Conservation (phyloP, 2,113 vertebrate species). For the Naja naja region DNA sequence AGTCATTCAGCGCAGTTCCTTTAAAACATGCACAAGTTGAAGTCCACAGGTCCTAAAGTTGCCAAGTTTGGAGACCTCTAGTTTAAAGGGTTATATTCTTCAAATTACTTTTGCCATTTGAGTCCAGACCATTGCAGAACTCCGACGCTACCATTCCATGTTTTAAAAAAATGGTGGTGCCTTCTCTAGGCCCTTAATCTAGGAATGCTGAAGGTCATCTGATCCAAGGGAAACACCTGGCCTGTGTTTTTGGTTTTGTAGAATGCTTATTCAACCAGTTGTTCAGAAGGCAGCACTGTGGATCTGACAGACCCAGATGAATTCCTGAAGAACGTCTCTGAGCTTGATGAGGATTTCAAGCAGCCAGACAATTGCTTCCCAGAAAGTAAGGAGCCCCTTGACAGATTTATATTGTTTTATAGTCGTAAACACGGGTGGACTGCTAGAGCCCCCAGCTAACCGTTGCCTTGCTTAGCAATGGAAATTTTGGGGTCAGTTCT, state of each 20-base stretch:
- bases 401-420: not conserved
- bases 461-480: not conserved
- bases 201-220: not conserved
- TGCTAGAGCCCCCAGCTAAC: too few relatives aligned
- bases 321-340: conserved; percentile 75
- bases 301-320: conserved; percentile 84
- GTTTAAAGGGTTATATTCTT: not conserved
- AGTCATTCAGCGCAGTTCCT: not conserved
- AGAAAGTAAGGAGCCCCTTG: conserved; percentile 72
- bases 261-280: conserved; percentile 71
- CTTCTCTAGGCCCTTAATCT: not conserved
- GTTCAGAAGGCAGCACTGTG: conserved; percentile 92
- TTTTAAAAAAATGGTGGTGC: not conserved
- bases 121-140: not conserved
- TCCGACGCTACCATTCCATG: not conserved
- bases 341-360: conserved; percentile 76
- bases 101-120: not conserved
- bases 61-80: too few relatives aligned
- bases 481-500: not conserved
- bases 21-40: not conserved
- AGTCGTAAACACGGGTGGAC: too few relatives aligned
- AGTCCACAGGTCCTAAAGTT: too few relatives aligned
- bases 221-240: not conserved
- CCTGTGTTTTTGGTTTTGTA: not conserved
- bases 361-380: conserved; percentile 91